phyloP scores from a whole-genome alignment of 2,797 vertebrate species.

The Hylomyscus alleni region DNA sequence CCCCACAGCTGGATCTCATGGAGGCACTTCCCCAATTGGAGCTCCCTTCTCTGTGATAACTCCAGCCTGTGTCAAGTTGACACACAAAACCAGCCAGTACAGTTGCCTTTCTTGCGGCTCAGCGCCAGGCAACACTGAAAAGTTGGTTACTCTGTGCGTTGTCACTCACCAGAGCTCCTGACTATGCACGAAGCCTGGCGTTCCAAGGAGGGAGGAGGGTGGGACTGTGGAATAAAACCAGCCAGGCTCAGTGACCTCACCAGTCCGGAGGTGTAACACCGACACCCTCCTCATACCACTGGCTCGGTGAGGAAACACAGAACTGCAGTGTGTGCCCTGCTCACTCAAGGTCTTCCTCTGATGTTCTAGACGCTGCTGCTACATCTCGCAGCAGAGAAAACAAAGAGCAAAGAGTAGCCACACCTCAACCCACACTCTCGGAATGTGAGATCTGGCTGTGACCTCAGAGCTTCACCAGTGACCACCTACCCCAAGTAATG shows the following conservation, averaged over 20 bases:
- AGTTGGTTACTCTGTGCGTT: rapidly evolving
- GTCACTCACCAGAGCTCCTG: not conserved
- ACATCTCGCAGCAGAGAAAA: not conserved
- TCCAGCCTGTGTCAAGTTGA: too few species aligned
- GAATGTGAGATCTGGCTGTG: not conserved
- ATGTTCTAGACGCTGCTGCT: rapidly evolving
- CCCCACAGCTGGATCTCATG: too few species aligned
- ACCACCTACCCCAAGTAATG: rapidly evolving
- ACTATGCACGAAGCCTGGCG: rapidly evolving
- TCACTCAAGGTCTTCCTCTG: rapidly evolving
- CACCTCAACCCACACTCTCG: rapidly evolving
- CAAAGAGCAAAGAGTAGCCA: rapidly evolving
- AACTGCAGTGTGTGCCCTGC: rapidly evolving
- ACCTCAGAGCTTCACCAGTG: rapidly evolving
- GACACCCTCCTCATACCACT: rapidly evolving
- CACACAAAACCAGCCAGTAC: too few species aligned
- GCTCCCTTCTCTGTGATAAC: too few species aligned
- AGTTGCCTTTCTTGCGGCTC: rapidly evolving
- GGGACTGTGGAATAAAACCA: not conserved
- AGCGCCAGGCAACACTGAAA: rapidly evolving
- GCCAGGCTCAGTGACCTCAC: not conserved
- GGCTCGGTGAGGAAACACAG: rapidly evolving
- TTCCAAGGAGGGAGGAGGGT: rapidly evolving
- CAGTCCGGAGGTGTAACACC: rapidly evolving
- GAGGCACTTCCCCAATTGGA: too few species aligned